These are phyloP conservation scores for Propithecus perrieri DNA, from an alignment of 2,797 vertebrate genomes.

Conservation along the genomic window DNA sequence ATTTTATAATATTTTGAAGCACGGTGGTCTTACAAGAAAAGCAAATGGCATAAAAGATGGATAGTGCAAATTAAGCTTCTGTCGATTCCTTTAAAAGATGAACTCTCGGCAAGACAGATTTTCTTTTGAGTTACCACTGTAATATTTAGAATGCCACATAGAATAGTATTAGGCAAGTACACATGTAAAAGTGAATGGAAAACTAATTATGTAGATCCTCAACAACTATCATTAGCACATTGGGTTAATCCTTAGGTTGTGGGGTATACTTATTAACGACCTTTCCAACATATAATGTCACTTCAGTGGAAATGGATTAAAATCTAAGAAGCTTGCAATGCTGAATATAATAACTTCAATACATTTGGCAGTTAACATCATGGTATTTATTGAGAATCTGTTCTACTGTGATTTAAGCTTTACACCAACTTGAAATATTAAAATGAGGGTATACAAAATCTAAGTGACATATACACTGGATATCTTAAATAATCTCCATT, in stretches of 20 bases:
- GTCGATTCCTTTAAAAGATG: conserved; percentile 37
- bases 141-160: neutral
- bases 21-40: neutral
- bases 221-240: neutral
- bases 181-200: conserved; percentile 22
- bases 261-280: neutral
- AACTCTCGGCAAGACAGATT: conserved; percentile 9
- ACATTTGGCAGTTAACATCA: neutral
- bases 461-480: neutral
- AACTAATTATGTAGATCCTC: neutral
- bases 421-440: conserved; percentile 15
- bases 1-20: conserved; percentile 17
- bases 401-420: neutral
- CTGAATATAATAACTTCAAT: neutral
- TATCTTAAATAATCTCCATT: neutral
- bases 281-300: neutral
- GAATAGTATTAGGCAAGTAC: neutral
- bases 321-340: neutral
- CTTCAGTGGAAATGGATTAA: neutral
- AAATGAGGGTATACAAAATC: neutral
- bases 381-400: neutral
- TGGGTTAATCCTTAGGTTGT: neutral
- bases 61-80: conserved; percentile 22
- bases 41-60: conserved; percentile 35
- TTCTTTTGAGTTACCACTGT: neutral